Evolutionary conservation across 2,888 invertebrate species (phyloP).

Genomic region (Apodemia mormo): DNA sequence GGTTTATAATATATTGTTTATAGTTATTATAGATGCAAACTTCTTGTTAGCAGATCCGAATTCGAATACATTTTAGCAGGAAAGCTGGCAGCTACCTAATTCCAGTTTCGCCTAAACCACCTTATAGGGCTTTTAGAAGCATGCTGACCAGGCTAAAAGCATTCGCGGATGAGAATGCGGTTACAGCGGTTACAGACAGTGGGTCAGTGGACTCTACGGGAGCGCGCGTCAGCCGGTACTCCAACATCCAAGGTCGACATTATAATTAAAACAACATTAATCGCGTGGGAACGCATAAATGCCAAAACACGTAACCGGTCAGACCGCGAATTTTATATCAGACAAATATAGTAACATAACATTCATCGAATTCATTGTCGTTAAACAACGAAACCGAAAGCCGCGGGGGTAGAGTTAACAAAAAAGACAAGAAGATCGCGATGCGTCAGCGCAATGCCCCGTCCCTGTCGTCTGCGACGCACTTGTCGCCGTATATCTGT

Average conservation of each 20-base stretch:
- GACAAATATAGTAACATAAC: constrained; percentile 9
- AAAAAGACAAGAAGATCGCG: constrained; percentile 69
- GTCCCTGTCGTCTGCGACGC: constrained; percentile 45
- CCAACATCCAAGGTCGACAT: constrained; percentile 58
- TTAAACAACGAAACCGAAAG: constrained; percentile 66
- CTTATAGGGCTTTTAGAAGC: constrained; percentile 29
- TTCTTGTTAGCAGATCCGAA: neutral
- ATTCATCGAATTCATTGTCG: constrained; percentile 26
- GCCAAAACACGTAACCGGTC: constrained; percentile 67
- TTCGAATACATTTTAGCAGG: neutral
- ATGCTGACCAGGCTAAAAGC: constrained; percentile 71
- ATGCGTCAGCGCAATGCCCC: constrained; percentile 75
- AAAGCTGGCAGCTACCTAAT: neutral
- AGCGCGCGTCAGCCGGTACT: constrained; percentile 45
- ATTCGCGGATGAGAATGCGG: constrained; percentile 53
- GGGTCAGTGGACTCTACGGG: constrained; percentile 69
- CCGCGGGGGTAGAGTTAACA: constrained; percentile 57
- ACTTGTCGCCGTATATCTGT: constrained; percentile 57
- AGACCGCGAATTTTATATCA: constrained; percentile 48
- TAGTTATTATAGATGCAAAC: too few species aligned
- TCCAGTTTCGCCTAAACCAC: neutral
- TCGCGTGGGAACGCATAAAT: constrained; percentile 76
- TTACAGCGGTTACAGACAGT: constrained; percentile 46
- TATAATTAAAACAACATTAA: constrained; percentile 78
- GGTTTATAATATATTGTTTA: too few species aligned